phyloP scores from a whole-genome alignment of 1,140 invertebrate species.

The Cephus cinctus region DNA sequence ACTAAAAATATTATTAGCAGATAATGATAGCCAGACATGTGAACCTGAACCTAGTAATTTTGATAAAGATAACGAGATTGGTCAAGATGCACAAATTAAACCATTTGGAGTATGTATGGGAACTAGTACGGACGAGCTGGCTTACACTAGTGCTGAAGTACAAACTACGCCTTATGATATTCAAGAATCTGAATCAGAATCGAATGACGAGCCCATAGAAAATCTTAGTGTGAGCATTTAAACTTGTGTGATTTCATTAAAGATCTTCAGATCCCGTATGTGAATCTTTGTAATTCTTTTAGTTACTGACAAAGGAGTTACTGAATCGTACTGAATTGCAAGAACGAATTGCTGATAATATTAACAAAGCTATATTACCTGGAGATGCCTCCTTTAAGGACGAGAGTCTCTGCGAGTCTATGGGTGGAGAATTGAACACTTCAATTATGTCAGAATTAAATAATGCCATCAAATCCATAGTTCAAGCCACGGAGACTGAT shows the following conservation, averaged over 20 bases:
- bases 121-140: conserved; percentile 46
- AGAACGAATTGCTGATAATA: conserved; percentile 55
- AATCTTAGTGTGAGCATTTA: conserved; percentile 46
- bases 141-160: conserved; percentile 40
- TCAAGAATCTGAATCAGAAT: conserved; percentile 33
- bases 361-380: conserved; percentile 50
- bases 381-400: conserved; percentile 30
- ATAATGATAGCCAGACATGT: no score
- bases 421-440: conserved; percentile 32
- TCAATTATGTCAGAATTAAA: conserved; percentile 49
- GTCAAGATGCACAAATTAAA: no score
- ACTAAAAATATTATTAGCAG: no score
- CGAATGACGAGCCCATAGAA: conserved; percentile 43
- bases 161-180: conserved; percentile 44
- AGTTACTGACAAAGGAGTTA: conserved; percentile 48
- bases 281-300: conserved; percentile 12
- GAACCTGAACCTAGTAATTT: no score
- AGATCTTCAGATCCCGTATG: neutral
- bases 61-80: no score
- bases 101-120: no score
- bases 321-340: conserved; percentile 52
- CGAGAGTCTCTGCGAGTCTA: conserved; percentile 26
- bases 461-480: conserved; percentile 47
- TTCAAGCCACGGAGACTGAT: conserved; percentile 49
- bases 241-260: neutral